Conservation (phyloP, 2,797 vertebrate genomes). For the Gallinago stenura region DNA sequence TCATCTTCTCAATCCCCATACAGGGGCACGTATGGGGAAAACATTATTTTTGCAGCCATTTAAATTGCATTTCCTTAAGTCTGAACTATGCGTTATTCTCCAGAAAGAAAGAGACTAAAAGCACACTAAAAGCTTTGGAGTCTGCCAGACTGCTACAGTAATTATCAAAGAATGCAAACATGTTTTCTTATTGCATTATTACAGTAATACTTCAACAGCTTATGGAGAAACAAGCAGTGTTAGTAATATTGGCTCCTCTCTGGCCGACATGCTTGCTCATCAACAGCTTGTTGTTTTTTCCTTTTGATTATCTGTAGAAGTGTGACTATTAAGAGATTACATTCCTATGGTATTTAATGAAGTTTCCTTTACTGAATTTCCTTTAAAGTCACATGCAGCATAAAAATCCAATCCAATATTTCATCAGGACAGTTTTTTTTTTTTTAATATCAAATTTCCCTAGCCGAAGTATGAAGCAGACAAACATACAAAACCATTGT, state of each 20-base stretch:
- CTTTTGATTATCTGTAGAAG: neutral
- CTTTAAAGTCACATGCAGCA: neutral
- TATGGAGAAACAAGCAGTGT: neutral
- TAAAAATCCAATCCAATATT: neutral
- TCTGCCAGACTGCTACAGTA: neutral
- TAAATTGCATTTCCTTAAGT: neutral
- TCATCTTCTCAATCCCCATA: neutral
- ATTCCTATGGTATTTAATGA: neutral
- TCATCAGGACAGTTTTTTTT: neutral
- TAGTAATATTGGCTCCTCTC: neutral
- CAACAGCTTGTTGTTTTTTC: neutral
- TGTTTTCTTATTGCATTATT: neutral
- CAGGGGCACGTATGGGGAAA: neutral
- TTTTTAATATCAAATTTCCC: neutral
- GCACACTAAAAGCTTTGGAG: neutral
- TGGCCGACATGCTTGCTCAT: neutral
- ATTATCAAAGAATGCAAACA: neutral
- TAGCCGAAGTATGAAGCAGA: neutral
- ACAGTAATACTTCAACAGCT: neutral
- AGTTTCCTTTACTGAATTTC: neutral
- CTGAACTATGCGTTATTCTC: neutral
- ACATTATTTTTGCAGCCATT: neutral
- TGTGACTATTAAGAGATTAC: neutral
- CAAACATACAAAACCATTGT: neutral
- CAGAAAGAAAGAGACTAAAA: neutral